Conservation (phyloP, 1,140 invertebrate genomes). For the Frieseomelitta varia region DNA sequence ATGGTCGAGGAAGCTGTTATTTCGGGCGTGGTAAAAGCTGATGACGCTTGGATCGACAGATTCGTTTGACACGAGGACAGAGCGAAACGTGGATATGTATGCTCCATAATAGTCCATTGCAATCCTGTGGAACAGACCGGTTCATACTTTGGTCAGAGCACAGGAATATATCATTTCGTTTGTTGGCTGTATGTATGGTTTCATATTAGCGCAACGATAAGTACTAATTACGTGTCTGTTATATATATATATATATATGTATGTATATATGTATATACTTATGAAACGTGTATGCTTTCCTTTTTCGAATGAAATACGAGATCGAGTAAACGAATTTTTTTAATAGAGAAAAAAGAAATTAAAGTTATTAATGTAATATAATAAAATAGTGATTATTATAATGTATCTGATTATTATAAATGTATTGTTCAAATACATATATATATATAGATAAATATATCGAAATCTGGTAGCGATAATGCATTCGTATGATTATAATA, state of each 20-base stretch:
- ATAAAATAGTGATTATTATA: not conserved
- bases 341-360: not conserved
- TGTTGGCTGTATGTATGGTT: slow-evolving; percentile 41
- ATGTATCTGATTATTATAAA: not conserved
- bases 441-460: not conserved
- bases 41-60: slow-evolving; percentile 81
- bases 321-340: slow-evolving; percentile 23
- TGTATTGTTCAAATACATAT: not conserved
- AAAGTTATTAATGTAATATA: slow-evolving; percentile 1
- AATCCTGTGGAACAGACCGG: slow-evolving; percentile 85
- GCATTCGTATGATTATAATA: not conserved
- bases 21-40: slow-evolving; percentile 79
- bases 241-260: no score
- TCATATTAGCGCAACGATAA: slow-evolving; percentile 46
- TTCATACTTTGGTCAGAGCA: slow-evolving; percentile 72
- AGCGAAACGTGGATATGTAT: slow-evolving; percentile 86
- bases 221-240: slow-evolving; percentile 35
- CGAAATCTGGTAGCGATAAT: not conserved
- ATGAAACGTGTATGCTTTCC: not conserved
- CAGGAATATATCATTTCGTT: slow-evolving; percentile 64
- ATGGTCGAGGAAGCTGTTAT: slow-evolving; percentile 76
- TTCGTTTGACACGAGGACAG: slow-evolving; percentile 84
- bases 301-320: not conserved
- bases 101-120: slow-evolving; percentile 88
- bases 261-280: slow-evolving; percentile 2